Percentiles rank a stretch among this genome's conserved stretches.
These are phyloP conservation scores for Plectrocnemia conspersa DNA, from an alignment of 1,140 invertebrate genomes.

Conservation along the genomic window DNA sequence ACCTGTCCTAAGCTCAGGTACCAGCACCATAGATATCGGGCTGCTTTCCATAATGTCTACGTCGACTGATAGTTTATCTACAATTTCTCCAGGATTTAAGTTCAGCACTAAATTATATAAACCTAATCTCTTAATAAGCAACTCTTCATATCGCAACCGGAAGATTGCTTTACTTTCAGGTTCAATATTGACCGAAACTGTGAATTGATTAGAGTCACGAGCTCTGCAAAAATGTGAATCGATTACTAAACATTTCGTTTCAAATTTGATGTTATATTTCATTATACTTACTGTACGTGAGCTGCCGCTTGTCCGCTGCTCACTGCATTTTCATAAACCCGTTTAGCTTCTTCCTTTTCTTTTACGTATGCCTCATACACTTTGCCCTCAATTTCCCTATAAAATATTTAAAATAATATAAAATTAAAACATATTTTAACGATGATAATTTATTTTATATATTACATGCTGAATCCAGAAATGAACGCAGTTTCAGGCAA, in stretches of 20 bases:
- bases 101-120: conserved; percentile 60
- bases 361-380: conserved; percentile 53
- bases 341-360: conserved; percentile 61
- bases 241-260: not conserved
- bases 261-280: not conserved
- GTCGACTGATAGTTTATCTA: conserved; percentile 54
- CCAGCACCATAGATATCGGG: conserved; percentile 52
- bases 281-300: conserved; percentile 51
- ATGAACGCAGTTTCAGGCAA: conserved; percentile 63
- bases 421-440: conserved; percentile 1
- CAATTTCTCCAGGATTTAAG: conserved; percentile 55
- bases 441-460: conserved; percentile 28
- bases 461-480: conserved; percentile 60
- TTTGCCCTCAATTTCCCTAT: conserved; percentile 52
- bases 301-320: conserved; percentile 56
- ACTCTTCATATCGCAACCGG: conserved; percentile 62
- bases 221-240: conserved; percentile 44
- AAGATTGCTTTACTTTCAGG: conserved; percentile 55
- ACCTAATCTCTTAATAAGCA: conserved; percentile 53
- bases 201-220: conserved; percentile 62
- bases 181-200: conserved; percentile 59
- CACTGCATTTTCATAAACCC: conserved; percentile 59
- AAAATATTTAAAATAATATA: conserved; percentile 2
- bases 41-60: conserved; percentile 56
- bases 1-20: conserved; percentile 56